phyloP scores from a whole-genome alignment of 2,113 vertebrate species.

The Gambusia affinis region DNA sequence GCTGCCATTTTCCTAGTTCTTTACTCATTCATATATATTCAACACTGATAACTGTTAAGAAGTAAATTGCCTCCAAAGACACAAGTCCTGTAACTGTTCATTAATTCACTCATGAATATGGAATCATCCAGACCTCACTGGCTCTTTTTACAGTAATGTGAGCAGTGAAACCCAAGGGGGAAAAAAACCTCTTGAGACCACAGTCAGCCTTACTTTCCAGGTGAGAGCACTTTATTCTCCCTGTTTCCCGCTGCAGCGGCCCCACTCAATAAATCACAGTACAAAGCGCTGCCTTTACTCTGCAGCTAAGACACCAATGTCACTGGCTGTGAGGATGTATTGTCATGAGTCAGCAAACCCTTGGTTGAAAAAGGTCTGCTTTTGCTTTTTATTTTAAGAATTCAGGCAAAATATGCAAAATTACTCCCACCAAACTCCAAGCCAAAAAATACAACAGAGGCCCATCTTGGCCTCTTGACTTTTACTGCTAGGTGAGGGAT shows the following conservation, averaged over 20 bases:
- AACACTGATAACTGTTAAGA: slow-evolving; percentile 71
- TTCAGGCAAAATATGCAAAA: slow-evolving; percentile 5
- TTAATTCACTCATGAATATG: slow-evolving; percentile 76
- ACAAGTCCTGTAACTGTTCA: slow-evolving; percentile 62
- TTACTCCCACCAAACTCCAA: neutral
- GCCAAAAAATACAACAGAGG: neutral
- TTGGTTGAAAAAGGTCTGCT: slow-evolving; percentile 12
- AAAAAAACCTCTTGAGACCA: slow-evolving; percentile 56
- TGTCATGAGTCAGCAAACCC: slow-evolving; percentile 65
- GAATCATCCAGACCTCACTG: slow-evolving; percentile 69
- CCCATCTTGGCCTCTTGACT: neutral
- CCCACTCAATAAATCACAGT: slow-evolving; percentile 73
- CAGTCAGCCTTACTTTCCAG: slow-evolving; percentile 63
- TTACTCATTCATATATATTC: slow-evolving; percentile 75
- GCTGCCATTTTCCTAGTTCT: slow-evolving; percentile 38
- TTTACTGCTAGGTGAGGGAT: slow-evolving; percentile 28
- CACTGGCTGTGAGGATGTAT: slow-evolving; percentile 50
- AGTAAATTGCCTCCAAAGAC: slow-evolving; percentile 73
- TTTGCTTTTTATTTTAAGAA: slow-evolving; percentile 23
- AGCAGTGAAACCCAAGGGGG: slow-evolving; percentile 53
- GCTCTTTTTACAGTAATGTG: slow-evolving; percentile 68
- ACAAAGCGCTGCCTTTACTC: slow-evolving; percentile 49
- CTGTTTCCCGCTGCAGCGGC: slow-evolving; percentile 58
- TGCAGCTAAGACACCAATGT: slow-evolving; percentile 51
- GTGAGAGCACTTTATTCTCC: slow-evolving; percentile 72